Base-by-base conservation (phyloP, 37 sponge, comb jelly and placozoan species). In the Agelas oroides region DNA sequence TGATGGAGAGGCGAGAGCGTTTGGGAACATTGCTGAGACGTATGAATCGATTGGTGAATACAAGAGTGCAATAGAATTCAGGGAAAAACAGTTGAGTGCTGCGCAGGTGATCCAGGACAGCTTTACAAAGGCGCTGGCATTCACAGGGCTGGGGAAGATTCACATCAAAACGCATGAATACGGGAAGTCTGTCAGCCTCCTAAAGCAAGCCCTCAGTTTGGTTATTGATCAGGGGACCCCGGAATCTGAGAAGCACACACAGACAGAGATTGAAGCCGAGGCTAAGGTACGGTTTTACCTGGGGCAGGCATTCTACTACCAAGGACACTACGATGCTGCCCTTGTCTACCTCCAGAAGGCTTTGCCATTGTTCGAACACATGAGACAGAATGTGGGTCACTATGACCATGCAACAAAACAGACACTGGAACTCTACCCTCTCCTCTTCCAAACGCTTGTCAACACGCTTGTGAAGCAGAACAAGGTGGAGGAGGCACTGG, bases 211-310 rank as follows among this genome's bases (percentile, higher is more conserved):
- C 37, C 74, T 96, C 63, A 79, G 81, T 18, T 63, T 94, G 30
- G 71, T 86, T 0, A 73, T 82, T 23, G 89, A 87, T 0, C 81
- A 64, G 37, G 59, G 54, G 19, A 60, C 31, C 35, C 46, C 82
- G 2, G 76, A 76, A 0, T 35, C 63, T n/a, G 77, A 67, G 14
- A 13, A 59, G 20, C 79, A 73, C n/a, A 78, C 84, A 15, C 82
- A 73, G 53, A 64, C 84, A 0, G 85, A 93, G 53, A 76, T 92
- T 12, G 95, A 88, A 53, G 83, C 86, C 1, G 94, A 96, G 38
- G 97, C 94, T 0, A 94, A 92, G 72, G 80, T 95, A n/a, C 83
- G 93, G 55, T 93, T 95, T 75, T 88, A 90, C 82, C 89, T 97
- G 27, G 97, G 97, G 12, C 91, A 92, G 62, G 92, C 92, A 20